Conservation (phyloP, 2,888 invertebrate species). For the Slavum lentiscoides region DNA sequence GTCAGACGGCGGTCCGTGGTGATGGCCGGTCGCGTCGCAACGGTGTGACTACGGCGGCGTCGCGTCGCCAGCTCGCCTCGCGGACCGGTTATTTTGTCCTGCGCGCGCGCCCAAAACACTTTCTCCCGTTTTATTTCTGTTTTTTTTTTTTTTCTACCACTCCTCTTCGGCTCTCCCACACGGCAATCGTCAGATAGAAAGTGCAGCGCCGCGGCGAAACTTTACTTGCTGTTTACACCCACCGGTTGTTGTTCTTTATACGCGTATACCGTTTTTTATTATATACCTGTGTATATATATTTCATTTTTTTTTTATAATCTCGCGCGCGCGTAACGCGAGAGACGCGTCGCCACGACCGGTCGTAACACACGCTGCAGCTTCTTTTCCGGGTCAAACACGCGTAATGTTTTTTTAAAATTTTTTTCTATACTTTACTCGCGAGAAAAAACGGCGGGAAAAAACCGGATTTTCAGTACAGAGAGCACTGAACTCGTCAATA, state of each 20-base stretch:
- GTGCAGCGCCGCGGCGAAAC: neutral
- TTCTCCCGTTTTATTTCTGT: slow-evolving; percentile 23
- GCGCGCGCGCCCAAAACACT: slow-evolving; percentile 21
- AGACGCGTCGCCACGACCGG: too few relatives aligned
- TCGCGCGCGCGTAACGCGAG: neutral
- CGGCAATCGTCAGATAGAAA: slow-evolving; percentile 21
- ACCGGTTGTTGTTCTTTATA: neutral
- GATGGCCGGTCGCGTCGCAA: neutral
- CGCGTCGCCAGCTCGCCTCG: too few relatives aligned
- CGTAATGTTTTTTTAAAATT: neutral
- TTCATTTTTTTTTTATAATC: neutral
- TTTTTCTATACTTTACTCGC: neutral
- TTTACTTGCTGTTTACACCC: slow-evolving; percentile 20
- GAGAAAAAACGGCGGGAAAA: neutral
- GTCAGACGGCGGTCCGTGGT: slow-evolving; percentile 10
- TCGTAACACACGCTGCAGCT: too few relatives aligned
- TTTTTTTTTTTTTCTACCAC: slow-evolving; percentile 12
- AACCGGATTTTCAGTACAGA: too few relatives aligned
- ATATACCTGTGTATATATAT: too few relatives aligned
- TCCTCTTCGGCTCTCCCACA: neutral
- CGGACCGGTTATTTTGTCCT: slow-evolving; percentile 27
- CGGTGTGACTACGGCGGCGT: neutral
- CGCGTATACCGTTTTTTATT: neutral
- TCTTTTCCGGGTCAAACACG: slow-evolving; percentile 41
- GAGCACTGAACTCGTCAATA: too few relatives aligned